phyloP scores from a whole-genome alignment of 2,888 invertebrate genomes.

The Cataglyphis albicans region DNA sequence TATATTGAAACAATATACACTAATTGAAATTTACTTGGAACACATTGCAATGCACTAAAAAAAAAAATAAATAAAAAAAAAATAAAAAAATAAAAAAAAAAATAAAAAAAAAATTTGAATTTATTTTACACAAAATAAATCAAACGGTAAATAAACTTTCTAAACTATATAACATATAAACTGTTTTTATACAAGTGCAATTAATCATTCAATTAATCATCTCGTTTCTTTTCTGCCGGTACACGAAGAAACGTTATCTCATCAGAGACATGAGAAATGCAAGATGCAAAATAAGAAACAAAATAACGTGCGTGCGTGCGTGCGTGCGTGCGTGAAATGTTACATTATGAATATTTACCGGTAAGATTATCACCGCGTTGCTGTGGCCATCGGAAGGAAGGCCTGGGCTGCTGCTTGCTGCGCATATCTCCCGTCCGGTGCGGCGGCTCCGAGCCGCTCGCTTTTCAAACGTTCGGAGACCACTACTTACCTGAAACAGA shows the following conservation, averaged over 20 bases:
- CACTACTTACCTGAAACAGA: conserved; percentile 85
- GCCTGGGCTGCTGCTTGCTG: conserved; percentile 91
- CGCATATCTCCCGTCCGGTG: conserved; percentile 88
- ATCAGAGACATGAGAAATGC: conserved; percentile 39
- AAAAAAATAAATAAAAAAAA: neutral
- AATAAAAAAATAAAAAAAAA: neutral
- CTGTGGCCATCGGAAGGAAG: conserved; percentile 90
- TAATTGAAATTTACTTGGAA: neutral
- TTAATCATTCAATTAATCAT: conserved; percentile 46
- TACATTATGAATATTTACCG: conserved; percentile 83
- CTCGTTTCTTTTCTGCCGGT: conserved; percentile 20
- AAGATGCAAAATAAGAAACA: conserved; percentile 45
- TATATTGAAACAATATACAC: neutral
- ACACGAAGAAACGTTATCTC: conserved; percentile 33
- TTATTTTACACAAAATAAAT: neutral
- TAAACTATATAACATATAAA: conserved; percentile 27
- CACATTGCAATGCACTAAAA: neutral
- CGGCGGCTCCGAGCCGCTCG: conserved; percentile 84
- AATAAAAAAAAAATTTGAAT: neutral
- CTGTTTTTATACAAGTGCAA: neutral
- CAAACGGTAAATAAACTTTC: neutral
- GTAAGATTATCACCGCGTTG: conserved; percentile 89
- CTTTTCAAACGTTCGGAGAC: conserved; percentile 84
- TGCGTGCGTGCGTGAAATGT: conserved; percentile 59
- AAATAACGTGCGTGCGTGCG: conserved; percentile 51